Conservation (phyloP, 2,888 invertebrate genomes). For the Ormyrus nitidulus region DNA sequence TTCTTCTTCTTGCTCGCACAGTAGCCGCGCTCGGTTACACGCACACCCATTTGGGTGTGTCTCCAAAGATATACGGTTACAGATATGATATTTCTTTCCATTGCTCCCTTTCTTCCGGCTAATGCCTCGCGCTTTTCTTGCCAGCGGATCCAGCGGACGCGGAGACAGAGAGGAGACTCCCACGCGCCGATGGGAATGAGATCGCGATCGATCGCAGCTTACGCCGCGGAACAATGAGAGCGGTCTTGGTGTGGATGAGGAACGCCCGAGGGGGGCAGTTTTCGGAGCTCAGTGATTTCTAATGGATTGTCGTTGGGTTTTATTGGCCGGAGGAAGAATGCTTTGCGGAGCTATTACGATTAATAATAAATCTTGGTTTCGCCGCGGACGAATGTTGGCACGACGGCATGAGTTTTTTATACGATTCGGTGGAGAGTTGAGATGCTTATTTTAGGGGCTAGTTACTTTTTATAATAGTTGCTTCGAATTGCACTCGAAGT, state of each 20-base stretch:
- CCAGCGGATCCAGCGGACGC: not conserved
- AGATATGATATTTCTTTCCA: slow-evolving; percentile 1
- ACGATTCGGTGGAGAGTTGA: too few relatives aligned
- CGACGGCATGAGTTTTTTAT: too few relatives aligned
- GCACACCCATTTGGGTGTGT: slow-evolving; percentile 27
- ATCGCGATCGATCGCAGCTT: slow-evolving; percentile 35
- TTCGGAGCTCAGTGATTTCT: not conserved
- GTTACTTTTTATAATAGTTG: too few relatives aligned
- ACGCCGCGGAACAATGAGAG: not conserved
- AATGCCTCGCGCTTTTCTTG: not conserved
- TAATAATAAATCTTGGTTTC: too few relatives aligned
- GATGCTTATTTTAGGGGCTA: too few relatives aligned
- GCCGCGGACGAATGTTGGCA: too few relatives aligned
- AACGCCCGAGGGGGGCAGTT: not conserved
- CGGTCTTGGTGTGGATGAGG: slow-evolving; percentile 2
- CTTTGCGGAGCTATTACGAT: not conserved
- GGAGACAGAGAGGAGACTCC: too few relatives aligned
- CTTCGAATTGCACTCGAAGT: too few relatives aligned
- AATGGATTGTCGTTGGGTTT: not conserved
- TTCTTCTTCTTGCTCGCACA: slow-evolving; percentile 11
- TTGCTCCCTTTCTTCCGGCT: slow-evolving; percentile 21
- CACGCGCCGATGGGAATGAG: slow-evolving; percentile 29
- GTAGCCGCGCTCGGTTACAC: slow-evolving; percentile 31
- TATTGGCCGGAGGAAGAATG: not conserved
- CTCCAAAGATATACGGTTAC: slow-evolving; percentile 28